phyloP scores from a whole-genome alignment of 2,888 invertebrate genomes.

The Rhorus exstirpatorius region DNA sequence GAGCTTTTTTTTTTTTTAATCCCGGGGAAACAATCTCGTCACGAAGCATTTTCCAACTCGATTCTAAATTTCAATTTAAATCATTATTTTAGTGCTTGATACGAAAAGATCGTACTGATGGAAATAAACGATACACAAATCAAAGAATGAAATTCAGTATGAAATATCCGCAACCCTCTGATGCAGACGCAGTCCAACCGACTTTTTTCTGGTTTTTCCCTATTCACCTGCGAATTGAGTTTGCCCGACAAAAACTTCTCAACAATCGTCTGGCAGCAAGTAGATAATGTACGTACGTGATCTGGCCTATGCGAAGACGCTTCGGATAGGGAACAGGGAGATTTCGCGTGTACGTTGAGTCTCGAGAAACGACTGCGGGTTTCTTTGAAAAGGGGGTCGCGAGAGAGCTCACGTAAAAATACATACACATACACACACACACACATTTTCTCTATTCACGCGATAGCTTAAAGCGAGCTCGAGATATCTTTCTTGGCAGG shows the following conservation, averaged over 20 bases:
- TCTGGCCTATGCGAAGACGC: conserved; percentile 64
- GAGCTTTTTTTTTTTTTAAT: no score
- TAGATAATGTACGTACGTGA: conserved; percentile 74
- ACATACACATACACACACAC: conserved; percentile 14
- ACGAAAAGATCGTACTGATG: neutral
- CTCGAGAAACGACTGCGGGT: conserved; percentile 46
- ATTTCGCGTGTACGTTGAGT: conserved; percentile 52
- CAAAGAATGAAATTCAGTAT: neutral
- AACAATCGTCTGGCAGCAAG: conserved; percentile 65
- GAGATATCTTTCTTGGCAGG: conserved; percentile 62
- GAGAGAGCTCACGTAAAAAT: conserved; percentile 31
- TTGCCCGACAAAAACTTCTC: conserved; percentile 45
- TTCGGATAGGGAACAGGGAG: conserved; percentile 28
- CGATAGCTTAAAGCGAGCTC: conserved; percentile 60
- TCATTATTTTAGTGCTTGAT: no score
- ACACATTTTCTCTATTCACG: conserved; percentile 53
- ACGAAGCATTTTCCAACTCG: no score
- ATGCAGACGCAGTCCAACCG: neutral
- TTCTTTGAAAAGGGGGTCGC: conserved; percentile 28
- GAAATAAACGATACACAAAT: neutral
- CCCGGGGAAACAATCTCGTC: no score
- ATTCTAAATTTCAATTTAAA: no score
- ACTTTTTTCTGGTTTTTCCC: neutral
- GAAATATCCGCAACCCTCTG: conserved; percentile 19
- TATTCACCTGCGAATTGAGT: conserved; percentile 14